These are phyloP conservation scores for Sebastes cheni DNA, from an alignment of 2,797 vertebrate genomes.

Conservation along the genomic window DNA sequence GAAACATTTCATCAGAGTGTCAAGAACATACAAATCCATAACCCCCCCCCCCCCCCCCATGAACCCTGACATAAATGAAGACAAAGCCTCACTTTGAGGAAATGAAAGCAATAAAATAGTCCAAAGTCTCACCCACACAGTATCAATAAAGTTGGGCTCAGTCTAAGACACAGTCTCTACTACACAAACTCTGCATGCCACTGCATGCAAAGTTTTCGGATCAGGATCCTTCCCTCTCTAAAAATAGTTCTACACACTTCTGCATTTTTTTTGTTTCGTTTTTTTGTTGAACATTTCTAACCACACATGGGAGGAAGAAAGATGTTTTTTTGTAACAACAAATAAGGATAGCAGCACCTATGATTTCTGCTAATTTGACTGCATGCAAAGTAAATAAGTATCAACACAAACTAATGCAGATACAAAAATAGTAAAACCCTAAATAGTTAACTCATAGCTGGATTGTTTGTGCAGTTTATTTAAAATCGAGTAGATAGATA, in stretches of 20 bases:
- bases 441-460: background rate
- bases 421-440: background rate
- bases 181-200: background rate
- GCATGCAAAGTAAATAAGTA: background rate
- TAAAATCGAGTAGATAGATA: too few relatives aligned
- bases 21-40: background rate
- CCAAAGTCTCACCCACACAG: conserved; percentile 39
- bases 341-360: background rate
- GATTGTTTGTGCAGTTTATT: background rate
- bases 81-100: background rate
- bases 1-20: background rate
- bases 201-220: background rate
- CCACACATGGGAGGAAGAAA: background rate
- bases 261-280: conserved; percentile 6
- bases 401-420: background rate
- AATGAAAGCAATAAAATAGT: conserved; percentile 14
- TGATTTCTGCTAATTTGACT: background rate
- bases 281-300: background rate
- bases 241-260: conserved; percentile 17
- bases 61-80: background rate
- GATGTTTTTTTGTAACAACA: background rate
- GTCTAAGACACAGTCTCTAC: background rate
- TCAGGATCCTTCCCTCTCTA: background rate
- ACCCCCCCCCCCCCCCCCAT: background rate
- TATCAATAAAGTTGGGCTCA: conserved; percentile 10